Conservation (phyloP, 2,797 vertebrate genomes). For the Rhinella marina region DNA sequence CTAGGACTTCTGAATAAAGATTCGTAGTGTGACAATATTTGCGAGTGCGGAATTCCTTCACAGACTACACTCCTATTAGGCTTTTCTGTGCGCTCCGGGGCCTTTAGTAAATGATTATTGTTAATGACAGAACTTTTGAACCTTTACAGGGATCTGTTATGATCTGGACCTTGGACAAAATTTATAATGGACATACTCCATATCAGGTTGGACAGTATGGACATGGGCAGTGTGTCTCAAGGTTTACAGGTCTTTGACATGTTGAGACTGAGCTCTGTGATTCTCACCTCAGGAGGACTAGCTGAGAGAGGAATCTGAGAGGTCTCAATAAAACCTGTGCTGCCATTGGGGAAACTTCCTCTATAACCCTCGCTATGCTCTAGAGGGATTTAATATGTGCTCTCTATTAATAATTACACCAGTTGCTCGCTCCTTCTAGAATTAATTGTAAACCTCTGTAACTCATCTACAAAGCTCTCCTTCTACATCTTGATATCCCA, state of each 20-base stretch:
- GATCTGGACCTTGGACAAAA: constrained; percentile 15
- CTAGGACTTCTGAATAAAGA: too few species aligned
- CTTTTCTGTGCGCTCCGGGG: background rate
- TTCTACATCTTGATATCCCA: background rate
- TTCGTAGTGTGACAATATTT: background rate
- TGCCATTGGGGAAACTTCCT: background rate
- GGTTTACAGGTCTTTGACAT: background rate
- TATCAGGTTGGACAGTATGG: background rate
- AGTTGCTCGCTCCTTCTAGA: background rate
- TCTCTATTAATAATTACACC: background rate
- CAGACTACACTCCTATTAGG: background rate
- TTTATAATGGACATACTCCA: background rate
- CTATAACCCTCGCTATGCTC: too few species aligned
- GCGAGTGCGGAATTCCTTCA: background rate
- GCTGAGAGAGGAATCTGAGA: background rate
- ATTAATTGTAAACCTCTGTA: background rate
- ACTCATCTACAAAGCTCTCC: background rate
- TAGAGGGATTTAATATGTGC: background rate
- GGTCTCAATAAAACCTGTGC: background rate
- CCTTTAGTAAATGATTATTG: constrained; percentile 20
- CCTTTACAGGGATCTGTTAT: background rate
- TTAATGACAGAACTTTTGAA: constrained; percentile 9
- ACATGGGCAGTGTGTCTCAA: background rate
- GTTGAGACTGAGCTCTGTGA: background rate
- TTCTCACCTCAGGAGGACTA: background rate